Percentiles rank a stretch among this genome's conserved stretches.
These are phyloP conservation scores for Coilia nasus DNA, from an alignment of 2,797 vertebrate species.

Conservation along the genomic window DNA sequence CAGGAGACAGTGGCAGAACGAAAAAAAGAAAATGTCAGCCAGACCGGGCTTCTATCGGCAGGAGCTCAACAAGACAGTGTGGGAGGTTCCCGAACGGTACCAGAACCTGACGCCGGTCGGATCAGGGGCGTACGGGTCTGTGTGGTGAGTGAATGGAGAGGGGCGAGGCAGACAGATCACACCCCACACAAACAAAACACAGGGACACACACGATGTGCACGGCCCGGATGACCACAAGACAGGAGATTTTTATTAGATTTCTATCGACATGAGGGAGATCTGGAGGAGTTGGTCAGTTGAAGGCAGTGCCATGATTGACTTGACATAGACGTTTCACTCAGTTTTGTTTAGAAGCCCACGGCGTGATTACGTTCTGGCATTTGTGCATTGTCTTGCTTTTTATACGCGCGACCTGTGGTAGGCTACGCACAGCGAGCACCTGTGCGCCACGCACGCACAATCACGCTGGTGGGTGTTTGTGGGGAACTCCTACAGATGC, in stretches of 20 bases:
- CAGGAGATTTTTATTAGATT: neutral
- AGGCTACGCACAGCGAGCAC: neutral
- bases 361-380: neutral
- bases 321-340: neutral
- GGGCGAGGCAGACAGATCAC: slow-evolving; percentile 9
- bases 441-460: neutral
- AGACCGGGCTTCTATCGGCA: slow-evolving; percentile 89
- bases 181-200: slow-evolving; percentile 1
- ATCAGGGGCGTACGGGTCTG: slow-evolving; percentile 94
- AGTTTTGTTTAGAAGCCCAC: neutral
- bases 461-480: neutral
- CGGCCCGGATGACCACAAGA: neutral
- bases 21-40: slow-evolving; percentile 75
- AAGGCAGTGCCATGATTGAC: neutral
- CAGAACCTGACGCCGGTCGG: slow-evolving; percentile 94
- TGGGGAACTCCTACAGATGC: neutral
- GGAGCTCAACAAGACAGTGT: slow-evolving; percentile 94
- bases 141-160: slow-evolving; percentile 82
- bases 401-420: neutral
- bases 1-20: neutral
- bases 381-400: neutral
- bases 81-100: slow-evolving; percentile 95
- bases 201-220: neutral
- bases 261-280: neutral
- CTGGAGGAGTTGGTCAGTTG: neutral